phyloP scores from a whole-genome alignment of 2,888 invertebrate species.

The Nemurella pictetii region DNA sequence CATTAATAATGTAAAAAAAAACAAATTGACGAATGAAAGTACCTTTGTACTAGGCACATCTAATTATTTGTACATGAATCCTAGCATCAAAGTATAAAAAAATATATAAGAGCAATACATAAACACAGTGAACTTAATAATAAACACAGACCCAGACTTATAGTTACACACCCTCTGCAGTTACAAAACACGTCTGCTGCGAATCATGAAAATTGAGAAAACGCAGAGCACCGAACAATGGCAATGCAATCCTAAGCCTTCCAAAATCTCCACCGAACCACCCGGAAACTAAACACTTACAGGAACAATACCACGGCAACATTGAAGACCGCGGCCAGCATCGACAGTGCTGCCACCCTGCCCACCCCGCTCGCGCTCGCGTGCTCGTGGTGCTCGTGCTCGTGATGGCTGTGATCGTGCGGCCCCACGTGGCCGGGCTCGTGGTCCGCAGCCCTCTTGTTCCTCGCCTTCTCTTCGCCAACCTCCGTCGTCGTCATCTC shows the following conservation, averaged over 20 bases:
- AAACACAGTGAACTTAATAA: not conserved
- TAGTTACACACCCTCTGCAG: not conserved
- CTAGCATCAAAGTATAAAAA: not conserved
- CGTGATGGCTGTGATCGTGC: constrained; percentile 38
- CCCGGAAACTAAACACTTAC: not conserved
- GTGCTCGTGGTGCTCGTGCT: constrained; percentile 12
- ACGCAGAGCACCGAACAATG: not conserved
- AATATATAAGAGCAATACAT: not conserved
- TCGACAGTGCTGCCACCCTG: not conserved
- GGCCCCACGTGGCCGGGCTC: constrained; percentile 44
- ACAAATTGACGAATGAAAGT: too few relatives aligned
- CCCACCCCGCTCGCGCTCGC: not conserved
- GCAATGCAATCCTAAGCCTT: not conserved
- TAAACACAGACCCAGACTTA: not conserved
- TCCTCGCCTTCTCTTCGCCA: constrained; percentile 32
- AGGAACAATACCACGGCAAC: constrained; percentile 7
- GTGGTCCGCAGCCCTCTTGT: constrained; percentile 43
- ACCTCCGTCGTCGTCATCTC: not conserved
- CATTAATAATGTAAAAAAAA: not conserved
- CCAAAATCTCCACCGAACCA: not conserved
- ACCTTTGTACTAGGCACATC: not conserved
- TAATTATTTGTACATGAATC: not conserved
- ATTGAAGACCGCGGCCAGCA: not conserved
- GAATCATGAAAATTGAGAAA: too few relatives aligned
- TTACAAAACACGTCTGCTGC: too few relatives aligned